Percentiles rank a stretch among this genome's conserved stretches.
phyloP scores from a whole-genome alignment of 2,888 invertebrate species.

The Dryobota labecula region DNA sequence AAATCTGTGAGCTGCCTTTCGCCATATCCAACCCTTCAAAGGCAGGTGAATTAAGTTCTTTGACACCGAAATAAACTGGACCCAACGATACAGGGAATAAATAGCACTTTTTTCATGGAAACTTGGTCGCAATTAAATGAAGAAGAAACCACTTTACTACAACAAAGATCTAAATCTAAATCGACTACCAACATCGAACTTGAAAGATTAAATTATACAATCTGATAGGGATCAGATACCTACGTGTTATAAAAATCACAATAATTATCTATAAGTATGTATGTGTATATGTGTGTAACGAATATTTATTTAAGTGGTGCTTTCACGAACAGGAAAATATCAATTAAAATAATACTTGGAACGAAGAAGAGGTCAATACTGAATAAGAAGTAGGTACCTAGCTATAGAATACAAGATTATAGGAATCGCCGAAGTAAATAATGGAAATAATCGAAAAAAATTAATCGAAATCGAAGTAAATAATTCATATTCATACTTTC shows the following conservation, averaged over 20 bases:
- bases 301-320: background rate
- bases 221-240: conserved; percentile 56
- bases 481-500: no score
- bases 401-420: background rate
- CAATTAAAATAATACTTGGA: background rate
- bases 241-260: conserved; percentile 72
- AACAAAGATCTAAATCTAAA: conserved; percentile 15
- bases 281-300: conserved; percentile 4
- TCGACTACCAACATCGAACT: conserved; percentile 50
- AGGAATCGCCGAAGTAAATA: background rate
- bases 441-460: no score
- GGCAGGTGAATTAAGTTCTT: background rate
- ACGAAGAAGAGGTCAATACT: background rate
- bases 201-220: conserved; percentile 65
- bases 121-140: background rate
- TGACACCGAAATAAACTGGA: background rate
- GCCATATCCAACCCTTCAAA: background rate
- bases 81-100: background rate
- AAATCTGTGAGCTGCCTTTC: background rate
- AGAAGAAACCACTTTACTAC: background rate
- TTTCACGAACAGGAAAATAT: background rate
- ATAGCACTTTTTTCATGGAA: background rate
- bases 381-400: background rate
- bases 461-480: no score
- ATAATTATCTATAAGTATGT: conserved; percentile 56